A percentile compares a stretch with the other conserved stretches of the same genome.
Evolutionary conservation across 92 coral and sea anemone species (phyloP).

Genomic region (Parazoanthus atlanticus): DNA sequence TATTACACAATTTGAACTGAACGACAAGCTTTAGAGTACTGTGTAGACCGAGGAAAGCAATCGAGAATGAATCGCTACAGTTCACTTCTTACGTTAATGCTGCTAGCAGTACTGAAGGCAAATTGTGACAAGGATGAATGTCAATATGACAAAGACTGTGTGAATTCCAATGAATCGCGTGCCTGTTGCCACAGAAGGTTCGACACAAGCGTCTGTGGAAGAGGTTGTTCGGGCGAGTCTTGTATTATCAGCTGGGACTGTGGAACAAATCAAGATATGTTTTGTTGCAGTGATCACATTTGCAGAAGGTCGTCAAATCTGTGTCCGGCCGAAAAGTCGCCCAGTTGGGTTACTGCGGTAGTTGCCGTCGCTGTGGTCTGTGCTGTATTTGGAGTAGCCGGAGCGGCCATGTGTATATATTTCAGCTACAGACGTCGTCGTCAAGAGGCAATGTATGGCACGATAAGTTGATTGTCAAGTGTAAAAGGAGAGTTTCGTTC

Average conservation of each 20-base stretch:
- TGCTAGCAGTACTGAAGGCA: constrained; percentile 1
- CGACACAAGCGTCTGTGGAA: constrained; percentile 31
- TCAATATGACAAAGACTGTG: constrained; percentile 21
- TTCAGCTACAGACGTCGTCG: constrained; percentile 14
- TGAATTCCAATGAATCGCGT: constrained; percentile 8
- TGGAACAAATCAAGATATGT: constrained; percentile 44
- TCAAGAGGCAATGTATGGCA: not conserved
- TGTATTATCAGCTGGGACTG: constrained; percentile 35
- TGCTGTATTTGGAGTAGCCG: constrained; percentile 41
- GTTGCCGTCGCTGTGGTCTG: constrained; percentile 9
- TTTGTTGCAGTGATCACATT: constrained; percentile 47
- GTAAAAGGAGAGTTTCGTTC: not conserved
- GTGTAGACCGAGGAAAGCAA: not conserved
- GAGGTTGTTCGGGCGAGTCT: constrained; percentile 41
- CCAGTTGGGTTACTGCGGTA: constrained; percentile 40
- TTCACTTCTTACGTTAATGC: not conserved
- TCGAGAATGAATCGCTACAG: not conserved
- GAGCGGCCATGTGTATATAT: constrained; percentile 9
- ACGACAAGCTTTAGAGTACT: too few relatives aligned
- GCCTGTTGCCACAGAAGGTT: constrained; percentile 32
- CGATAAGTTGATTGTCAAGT: not conserved
- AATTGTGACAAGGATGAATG: constrained; percentile 34
- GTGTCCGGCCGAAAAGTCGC: constrained; percentile 34
- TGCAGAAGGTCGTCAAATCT: constrained; percentile 24
- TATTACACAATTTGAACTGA: too few relatives aligned